Evolutionary conservation across 2,797 vertebrate genomes (phyloP).

Genomic region (Falco novaeseelandiae): DNA sequence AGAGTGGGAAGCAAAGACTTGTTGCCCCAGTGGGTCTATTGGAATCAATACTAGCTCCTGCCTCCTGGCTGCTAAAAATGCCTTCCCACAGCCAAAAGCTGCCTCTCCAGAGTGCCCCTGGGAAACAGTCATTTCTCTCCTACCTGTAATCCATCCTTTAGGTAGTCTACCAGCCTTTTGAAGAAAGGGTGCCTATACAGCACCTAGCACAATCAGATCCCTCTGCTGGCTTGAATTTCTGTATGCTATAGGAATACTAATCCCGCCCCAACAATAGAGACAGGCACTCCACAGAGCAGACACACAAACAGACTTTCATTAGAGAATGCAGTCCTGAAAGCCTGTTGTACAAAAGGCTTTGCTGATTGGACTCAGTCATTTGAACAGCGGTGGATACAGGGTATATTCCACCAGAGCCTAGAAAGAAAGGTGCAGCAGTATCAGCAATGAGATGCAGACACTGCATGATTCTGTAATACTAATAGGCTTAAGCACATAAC

Average conservation of each 20-base stretch:
- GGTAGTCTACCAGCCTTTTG: not conserved
- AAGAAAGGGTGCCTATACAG: not conserved
- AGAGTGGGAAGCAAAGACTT: not conserved
- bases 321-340: constrained; percentile 45
- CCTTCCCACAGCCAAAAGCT: not conserved
- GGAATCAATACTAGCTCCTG: not conserved
- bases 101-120: not conserved
- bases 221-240: constrained; percentile 35
- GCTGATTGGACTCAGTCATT: constrained; percentile 57
- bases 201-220: constrained; percentile 25
- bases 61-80: not conserved
- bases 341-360: constrained; percentile 62
- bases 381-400: not conserved
- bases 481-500: not conserved
- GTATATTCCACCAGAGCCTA: constrained; percentile 20
- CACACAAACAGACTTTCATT: constrained; percentile 64
- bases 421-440: constrained; percentile 37
- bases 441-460: constrained; percentile 23
- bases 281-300: constrained; percentile 48
- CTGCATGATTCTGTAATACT: not conserved
- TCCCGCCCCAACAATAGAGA: constrained; percentile 60
- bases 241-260: constrained; percentile 50
- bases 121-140: not conserved
- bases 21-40: not conserved
- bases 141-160: not conserved